phyloP scores from a whole-genome alignment of 2,797 vertebrate genomes.

The Phyllotis vaccarum region DNA sequence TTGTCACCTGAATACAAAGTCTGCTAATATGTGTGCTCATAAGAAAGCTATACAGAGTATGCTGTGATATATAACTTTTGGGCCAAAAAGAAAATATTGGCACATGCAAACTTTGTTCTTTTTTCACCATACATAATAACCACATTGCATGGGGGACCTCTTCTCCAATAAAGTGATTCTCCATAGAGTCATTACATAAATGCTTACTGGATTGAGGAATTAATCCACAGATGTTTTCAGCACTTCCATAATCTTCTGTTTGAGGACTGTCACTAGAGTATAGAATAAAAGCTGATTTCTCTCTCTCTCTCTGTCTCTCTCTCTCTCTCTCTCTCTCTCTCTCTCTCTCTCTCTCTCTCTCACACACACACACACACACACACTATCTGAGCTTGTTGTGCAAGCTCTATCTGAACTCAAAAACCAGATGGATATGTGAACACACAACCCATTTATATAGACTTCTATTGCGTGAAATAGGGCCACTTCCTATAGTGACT shows the following conservation, averaged over 20 bases:
- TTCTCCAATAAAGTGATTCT: constrained; percentile 34
- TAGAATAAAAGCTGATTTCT: constrained; percentile 34
- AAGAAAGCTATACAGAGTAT: background rate
- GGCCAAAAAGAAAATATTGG: constrained; percentile 41
- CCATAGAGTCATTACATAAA: background rate
- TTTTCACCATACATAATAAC: constrained; percentile 14
- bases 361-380: background rate
- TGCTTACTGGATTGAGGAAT: background rate
- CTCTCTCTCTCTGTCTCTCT: background rate
- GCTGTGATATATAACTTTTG: background rate
- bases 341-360: background rate
- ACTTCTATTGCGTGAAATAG: constrained; percentile 49
- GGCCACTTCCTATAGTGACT: background rate
- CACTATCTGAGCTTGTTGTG: constrained; percentile 37
- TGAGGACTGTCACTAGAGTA: background rate
- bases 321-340: background rate
- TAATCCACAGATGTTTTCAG: constrained; percentile 1
- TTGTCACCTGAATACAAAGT: constrained; percentile 50
- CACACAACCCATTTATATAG: background rate
- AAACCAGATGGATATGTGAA: constrained; percentile 12
- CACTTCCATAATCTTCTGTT: background rate
- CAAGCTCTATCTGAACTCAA: constrained; percentile 45
- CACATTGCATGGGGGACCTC: background rate
- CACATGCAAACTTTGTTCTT: background rate
- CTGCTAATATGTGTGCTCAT: background rate